Evolutionary conservation across 2,113 vertebrate genomes (phyloP), one percentile per base, ranked within the genome.

Genomic region (Ictalurus furcatus): DNA sequence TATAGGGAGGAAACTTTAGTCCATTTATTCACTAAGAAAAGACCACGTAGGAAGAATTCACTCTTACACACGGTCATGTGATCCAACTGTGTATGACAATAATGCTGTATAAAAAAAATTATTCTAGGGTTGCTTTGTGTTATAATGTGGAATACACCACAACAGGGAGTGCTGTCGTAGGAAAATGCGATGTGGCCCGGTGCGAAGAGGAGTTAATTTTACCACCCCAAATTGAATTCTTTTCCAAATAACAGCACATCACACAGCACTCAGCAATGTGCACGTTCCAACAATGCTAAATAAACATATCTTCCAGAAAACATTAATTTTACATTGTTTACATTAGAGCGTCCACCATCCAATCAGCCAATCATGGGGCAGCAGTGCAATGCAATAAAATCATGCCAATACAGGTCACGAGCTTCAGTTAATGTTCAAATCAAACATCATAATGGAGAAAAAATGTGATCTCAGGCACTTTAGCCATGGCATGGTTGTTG

Each of bases 21-120:
- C 25, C 34, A 21, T 37, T 56, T 87, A 71, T 89, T 85, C 44
- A 56, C 44, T 52, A n/a, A 79, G 76, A 79, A 79, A 79, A 79
- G 76, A n/a, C 25, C 76, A 79, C 6, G 12, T 14, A n/a, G 44
- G 76, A 23, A n/a, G 76, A n/a, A 79, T 54, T 79, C 44, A 79
- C 14, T 76, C 73, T 52, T 16, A 54, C 25, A 79, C 76, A 79
- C 0, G 3, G 44, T 28, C 44, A 79, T n/a, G 25, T n/a, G 44
- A 79, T 54, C 44, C 44, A n/a, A 44, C 23, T 52, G 76, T 79
- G 44, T 28, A n/a, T n/a, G n/a, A 52, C 6, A 25, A 74, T 48
- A 78, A 48, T 48, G 30, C 30, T 37, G 69, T 34, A 34, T 71
- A 7, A 37, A 34, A 19, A 37, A 37, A 12, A 78, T 52, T 48